These are phyloP conservation scores for Engystomops pustulosus DNA, from an alignment of 2,113 vertebrate species.

Conservation along the genomic window DNA sequence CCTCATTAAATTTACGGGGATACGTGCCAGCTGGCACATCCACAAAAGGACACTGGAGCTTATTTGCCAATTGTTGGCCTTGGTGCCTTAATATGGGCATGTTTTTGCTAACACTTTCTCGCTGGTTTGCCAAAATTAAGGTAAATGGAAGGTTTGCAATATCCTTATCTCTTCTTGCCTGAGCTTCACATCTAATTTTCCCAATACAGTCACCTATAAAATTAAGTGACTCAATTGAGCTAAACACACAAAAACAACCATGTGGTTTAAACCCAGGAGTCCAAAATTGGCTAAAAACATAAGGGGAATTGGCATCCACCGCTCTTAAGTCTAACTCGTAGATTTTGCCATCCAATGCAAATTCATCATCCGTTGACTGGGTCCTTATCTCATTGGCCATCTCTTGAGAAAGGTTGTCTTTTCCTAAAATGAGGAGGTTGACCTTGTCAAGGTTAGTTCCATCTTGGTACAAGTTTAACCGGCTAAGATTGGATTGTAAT, in stretches of 20 bases:
- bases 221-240: slow-evolving; percentile 95
- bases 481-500: slow-evolving; percentile 88
- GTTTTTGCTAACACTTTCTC: slow-evolving; percentile 91
- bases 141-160: slow-evolving; percentile 91
- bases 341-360: slow-evolving; percentile 97
- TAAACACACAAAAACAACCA: slow-evolving; percentile 97
- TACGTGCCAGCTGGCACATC: slow-evolving; percentile 91
- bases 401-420: slow-evolving; percentile 95
- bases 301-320: slow-evolving; percentile 91
- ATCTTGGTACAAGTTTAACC: slow-evolving; percentile 90
- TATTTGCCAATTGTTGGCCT: slow-evolving; percentile 96
- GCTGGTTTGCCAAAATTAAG: slow-evolving; percentile 94
- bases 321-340: slow-evolving; percentile 94
- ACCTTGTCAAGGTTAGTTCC: slow-evolving; percentile 95
- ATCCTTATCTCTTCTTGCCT: slow-evolving; percentile 89
- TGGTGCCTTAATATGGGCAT: slow-evolving; percentile 95
- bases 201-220: slow-evolving; percentile 94
- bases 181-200: slow-evolving; percentile 92
- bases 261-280: slow-evolving; percentile 92
- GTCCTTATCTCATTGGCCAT: slow-evolving; percentile 95
- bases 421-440: slow-evolving; percentile 95
- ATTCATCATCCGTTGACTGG: slow-evolving; percentile 96
- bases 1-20: slow-evolving; percentile 95
- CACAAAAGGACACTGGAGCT: slow-evolving; percentile 97
- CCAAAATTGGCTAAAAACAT: slow-evolving; percentile 91